Evolutionary conservation across 2,888 invertebrate species (phyloP).

Genomic region (Scaptodrosophila latifasciaeformis): DNA sequence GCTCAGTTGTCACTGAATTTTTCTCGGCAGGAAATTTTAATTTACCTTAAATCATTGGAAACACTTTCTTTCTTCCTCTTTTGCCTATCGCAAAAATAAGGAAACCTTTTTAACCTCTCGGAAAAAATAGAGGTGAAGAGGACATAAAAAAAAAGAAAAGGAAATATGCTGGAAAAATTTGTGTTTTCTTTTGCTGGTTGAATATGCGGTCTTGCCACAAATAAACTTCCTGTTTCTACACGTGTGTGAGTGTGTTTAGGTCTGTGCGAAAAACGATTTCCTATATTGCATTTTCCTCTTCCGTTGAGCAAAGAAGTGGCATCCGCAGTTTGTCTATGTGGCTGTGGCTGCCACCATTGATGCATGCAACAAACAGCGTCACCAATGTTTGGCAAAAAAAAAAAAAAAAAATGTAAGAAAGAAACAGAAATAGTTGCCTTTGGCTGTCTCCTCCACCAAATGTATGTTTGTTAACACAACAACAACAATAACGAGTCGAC

Average conservation of each 20-base stretch:
- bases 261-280: conserved; percentile 73
- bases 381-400: not conserved
- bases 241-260: conserved; percentile 18
- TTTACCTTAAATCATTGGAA: no score
- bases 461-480: conserved; percentile 43
- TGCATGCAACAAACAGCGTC: conserved; percentile 3
- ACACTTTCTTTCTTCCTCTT: no score
- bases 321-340: conserved; percentile 55
- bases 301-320: conserved; percentile 69
- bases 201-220: conserved; percentile 43
- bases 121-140: no score
- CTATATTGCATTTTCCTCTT: conserved; percentile 74
- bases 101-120: no score
- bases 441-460: not conserved
- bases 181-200: no score
- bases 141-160: conserved; percentile 1
- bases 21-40: no score
- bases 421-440: not conserved
- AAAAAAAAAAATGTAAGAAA: not conserved
- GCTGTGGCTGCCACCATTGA: conserved; percentile 1
- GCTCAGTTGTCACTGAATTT: no score
- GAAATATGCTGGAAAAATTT: conserved; percentile 7
- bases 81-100: no score
- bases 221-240: conserved; percentile 55
- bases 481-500: not conserved